These are phyloP conservation scores for Xenopus laevis DNA, from an alignment of 2,113 vertebrate genomes.

Conservation along the genomic window DNA sequence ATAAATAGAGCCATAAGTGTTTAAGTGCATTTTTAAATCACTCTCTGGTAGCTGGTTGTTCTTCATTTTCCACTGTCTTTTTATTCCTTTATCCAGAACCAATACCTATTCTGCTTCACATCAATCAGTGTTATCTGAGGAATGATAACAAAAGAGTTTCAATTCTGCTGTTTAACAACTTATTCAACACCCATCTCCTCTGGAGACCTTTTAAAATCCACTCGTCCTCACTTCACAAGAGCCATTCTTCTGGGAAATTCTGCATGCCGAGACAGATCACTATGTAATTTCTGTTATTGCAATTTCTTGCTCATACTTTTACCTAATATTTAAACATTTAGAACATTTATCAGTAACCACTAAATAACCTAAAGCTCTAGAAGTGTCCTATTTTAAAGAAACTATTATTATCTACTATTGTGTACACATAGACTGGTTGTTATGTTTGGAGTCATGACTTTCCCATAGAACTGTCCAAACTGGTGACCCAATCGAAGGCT, in stretches of 20 bases:
- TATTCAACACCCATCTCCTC: constrained; percentile 57
- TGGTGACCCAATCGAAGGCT: too few relatives aligned
- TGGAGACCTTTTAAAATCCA: constrained; percentile 53
- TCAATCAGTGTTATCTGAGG: constrained; percentile 60
- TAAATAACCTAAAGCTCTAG: too few relatives aligned
- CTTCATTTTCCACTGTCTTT: constrained; percentile 54
- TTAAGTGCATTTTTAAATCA: constrained; percentile 39
- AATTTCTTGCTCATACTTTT: constrained; percentile 5
- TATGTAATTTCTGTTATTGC: constrained; percentile 25
- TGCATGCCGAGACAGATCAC: constrained; percentile 38
- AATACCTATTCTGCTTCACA: constrained; percentile 64
- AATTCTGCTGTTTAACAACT: constrained; percentile 65
- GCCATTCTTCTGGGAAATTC: constrained; percentile 49
- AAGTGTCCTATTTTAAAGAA: too few relatives aligned
- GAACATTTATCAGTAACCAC: too few relatives aligned
- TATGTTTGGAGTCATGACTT: too few relatives aligned
- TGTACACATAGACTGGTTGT: too few relatives aligned
- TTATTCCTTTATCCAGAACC: constrained; percentile 49
- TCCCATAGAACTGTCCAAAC: too few relatives aligned
- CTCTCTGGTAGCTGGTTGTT: constrained; percentile 52
- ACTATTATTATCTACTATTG: too few relatives aligned
- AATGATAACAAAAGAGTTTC: constrained; percentile 62
- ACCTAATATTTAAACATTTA: too few relatives aligned
- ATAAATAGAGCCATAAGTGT: too few relatives aligned
- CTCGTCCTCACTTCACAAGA: constrained; percentile 48